Percentiles rank a stretch among this genome's conserved stretches.
These are phyloP conservation scores for Prionace glauca DNA, from an alignment of 2,797 vertebrate species.

Conservation along the genomic window DNA sequence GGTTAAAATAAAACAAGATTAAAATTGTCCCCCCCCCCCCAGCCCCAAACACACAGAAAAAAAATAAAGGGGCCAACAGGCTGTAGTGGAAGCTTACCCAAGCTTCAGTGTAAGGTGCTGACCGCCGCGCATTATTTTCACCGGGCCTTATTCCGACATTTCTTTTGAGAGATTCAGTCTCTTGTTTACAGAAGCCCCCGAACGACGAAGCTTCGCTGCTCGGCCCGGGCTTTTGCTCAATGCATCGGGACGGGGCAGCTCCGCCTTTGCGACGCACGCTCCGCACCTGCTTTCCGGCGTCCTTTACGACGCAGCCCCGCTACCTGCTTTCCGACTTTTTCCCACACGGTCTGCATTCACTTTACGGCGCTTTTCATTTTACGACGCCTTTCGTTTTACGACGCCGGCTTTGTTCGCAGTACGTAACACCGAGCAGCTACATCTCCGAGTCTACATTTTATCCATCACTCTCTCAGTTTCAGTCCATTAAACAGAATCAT, in stretches of 20 bases:
- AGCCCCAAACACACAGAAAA: neutral
- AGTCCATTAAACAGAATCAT: neutral
- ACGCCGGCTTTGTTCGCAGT: slow-evolving; percentile 9
- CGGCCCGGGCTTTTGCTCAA: neutral
- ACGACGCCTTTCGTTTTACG: neutral
- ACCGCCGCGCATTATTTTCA: neutral
- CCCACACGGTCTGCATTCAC: neutral
- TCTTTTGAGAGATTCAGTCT: neutral
- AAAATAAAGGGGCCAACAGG: neutral
- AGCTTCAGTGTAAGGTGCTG: neutral
- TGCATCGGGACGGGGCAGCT: neutral
- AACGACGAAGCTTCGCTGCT: neutral
- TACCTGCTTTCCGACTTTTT: neutral
- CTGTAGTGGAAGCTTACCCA: neutral
- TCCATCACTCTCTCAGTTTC: neutral
- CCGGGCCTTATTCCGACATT: neutral
- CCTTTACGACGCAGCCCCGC: neutral
- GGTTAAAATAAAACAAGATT: no score
- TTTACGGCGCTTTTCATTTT: neutral
- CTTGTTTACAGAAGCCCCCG: neutral
- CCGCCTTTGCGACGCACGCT: neutral
- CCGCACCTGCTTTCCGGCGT: neutral
- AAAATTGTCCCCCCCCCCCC: no score
- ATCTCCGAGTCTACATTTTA: neutral
- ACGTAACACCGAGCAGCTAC: neutral